A percentile compares a stretch with the other conserved stretches of the same genome.
phyloP scores from a whole-genome alignment of 2,113 vertebrate genomes.

The Redunca redunca region DNA sequence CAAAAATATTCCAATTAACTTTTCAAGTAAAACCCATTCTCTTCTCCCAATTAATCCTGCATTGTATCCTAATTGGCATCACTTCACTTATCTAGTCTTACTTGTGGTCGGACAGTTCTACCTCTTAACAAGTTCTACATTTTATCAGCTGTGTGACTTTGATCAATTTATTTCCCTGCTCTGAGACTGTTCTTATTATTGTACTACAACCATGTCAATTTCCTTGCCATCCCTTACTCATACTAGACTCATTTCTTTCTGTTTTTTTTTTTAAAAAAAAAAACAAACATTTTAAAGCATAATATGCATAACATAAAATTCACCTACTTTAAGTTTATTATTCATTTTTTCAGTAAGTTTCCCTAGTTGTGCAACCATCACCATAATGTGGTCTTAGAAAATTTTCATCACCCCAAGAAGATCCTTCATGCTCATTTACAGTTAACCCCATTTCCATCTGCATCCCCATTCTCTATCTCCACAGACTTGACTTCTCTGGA shows the following conservation, averaged over 20 bases:
- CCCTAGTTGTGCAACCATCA: neutral
- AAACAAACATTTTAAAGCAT: neutral
- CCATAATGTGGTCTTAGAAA: neutral
- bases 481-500: neutral
- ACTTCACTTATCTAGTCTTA: neutral
- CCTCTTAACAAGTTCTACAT: neutral
- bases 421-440: neutral
- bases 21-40: neutral
- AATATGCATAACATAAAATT: neutral
- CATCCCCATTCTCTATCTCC: neutral
- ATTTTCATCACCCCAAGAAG: neutral
- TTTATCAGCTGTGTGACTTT: neutral
- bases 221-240: neutral
- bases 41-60: neutral
- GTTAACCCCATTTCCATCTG: neutral
- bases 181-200: neutral
- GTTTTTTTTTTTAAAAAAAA: neutral
- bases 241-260: neutral
- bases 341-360: neutral
- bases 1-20: neutral
- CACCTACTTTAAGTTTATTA: neutral
- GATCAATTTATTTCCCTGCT: neutral
- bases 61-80: neutral
- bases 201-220: neutral
- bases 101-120: neutral